Conservation (phyloP, 2,113 vertebrate genomes). For the Platichthys flesus region DNA sequence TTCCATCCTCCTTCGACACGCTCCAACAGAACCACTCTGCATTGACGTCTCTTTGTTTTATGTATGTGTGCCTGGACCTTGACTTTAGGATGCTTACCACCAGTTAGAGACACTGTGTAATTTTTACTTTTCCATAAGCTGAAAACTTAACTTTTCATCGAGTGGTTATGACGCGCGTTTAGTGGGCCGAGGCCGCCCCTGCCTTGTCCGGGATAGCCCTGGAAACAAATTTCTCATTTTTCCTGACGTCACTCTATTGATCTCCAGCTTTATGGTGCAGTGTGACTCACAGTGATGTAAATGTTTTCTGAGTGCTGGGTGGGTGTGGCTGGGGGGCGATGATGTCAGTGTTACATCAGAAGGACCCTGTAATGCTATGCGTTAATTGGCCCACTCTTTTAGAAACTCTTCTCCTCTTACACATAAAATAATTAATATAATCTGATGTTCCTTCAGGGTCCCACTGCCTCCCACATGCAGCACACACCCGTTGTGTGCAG, state of each 20-base stretch:
- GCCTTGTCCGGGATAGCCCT: background rate
- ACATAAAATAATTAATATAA: background rate
- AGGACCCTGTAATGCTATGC: background rate
- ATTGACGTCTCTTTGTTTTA: background rate
- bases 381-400: conserved; percentile 27
- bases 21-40: background rate
- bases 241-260: conserved; percentile 31
- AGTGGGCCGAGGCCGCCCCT: background rate
- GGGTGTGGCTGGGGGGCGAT: conserved; percentile 4
- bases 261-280: conserved; percentile 24
- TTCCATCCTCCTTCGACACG: background rate
- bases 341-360: conserved; percentile 53
- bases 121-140: background rate
- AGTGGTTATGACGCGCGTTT: background rate
- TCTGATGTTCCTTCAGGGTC: conserved; percentile 3
- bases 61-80: background rate
- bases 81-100: background rate
- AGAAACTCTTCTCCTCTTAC: background rate
- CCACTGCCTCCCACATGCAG: conserved; percentile 36
- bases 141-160: background rate
- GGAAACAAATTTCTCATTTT: background rate
- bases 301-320: conserved; percentile 11
- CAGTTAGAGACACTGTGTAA: background rate
- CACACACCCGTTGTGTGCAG: conserved; percentile 13
- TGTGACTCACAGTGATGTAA: conserved; percentile 58